These are phyloP conservation scores for Colletes latitarsis DNA, from an alignment of 1,140 invertebrate species.

Conservation along the genomic window DNA sequence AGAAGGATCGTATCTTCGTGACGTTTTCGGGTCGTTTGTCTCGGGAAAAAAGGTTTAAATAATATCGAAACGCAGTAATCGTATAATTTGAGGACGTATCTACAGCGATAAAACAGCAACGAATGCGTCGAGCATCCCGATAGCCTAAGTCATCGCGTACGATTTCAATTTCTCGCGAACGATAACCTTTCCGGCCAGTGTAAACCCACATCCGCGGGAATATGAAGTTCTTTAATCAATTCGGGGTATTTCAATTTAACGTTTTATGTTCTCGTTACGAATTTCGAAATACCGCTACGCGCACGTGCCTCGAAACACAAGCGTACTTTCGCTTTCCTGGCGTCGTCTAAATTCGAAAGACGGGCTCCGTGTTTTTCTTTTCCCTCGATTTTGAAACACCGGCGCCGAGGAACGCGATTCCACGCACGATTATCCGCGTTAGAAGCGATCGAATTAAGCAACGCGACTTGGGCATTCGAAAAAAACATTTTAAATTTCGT, in stretches of 20 bases:
- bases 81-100: no score
- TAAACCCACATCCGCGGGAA: background rate
- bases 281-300: conserved; percentile 59
- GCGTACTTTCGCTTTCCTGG: conserved; percentile 53
- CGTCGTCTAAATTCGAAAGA: conserved; percentile 22
- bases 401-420: background rate
- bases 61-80: no score
- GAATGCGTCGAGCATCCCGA: background rate
- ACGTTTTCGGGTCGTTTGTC: no score
- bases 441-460: background rate
- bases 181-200: background rate
- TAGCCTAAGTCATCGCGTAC: background rate
- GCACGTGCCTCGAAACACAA: conserved; percentile 48
- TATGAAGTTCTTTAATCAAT: conserved; percentile 2
- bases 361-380: background rate
- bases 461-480: no score
- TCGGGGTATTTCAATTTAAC: conserved; percentile 15
- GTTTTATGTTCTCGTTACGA: background rate
- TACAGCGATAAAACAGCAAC: background rate
- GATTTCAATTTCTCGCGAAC: conserved; percentile 1
- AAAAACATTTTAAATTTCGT: no score
- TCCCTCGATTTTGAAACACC: background rate
- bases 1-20: no score
- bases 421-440: background rate
- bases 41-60: no score